These are phyloP conservation scores for Protonemura montana DNA, from an alignment of 2,888 invertebrate species.

Conservation along the genomic window DNA sequence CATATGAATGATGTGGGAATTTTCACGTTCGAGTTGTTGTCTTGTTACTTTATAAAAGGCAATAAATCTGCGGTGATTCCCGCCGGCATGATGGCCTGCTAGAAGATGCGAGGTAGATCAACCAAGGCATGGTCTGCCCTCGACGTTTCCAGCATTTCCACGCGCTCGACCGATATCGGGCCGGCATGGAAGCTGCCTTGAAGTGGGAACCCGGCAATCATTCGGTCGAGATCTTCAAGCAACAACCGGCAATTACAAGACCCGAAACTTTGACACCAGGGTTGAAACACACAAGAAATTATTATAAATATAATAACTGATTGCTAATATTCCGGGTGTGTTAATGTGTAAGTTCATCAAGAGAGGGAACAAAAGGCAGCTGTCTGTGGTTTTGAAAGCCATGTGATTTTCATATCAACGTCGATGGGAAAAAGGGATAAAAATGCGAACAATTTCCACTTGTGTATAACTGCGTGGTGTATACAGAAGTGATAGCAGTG, in stretches of 20 bases:
- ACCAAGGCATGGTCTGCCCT: neutral
- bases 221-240: neutral
- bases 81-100: neutral
- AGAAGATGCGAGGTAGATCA: neutral
- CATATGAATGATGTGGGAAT: conserved; percentile 36
- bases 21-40: conserved; percentile 3
- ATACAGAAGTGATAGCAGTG: neutral
- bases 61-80: conserved; percentile 38
- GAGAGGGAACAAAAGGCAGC: neutral
- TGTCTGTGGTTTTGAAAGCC: neutral
- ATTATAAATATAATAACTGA: conserved; percentile 23
- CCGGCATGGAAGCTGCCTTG: neutral
- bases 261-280: conserved; percentile 25
- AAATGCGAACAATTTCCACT: neutral
- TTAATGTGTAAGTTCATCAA: conserved; percentile 20
- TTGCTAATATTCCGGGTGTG: conserved; percentile 33
- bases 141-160: neutral
- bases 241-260: conserved; percentile 13
- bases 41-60: conserved; percentile 13
- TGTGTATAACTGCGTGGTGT: neutral
- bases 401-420: conserved; percentile 36
- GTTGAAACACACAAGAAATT: conserved; percentile 16
- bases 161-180: neutral
- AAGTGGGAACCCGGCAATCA: conserved; percentile 13
- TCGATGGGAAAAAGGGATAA: conserved; percentile 25